Base-by-base conservation (phyloP, 2,888 invertebrate genomes). In the Pyrgus malvae region DNA sequence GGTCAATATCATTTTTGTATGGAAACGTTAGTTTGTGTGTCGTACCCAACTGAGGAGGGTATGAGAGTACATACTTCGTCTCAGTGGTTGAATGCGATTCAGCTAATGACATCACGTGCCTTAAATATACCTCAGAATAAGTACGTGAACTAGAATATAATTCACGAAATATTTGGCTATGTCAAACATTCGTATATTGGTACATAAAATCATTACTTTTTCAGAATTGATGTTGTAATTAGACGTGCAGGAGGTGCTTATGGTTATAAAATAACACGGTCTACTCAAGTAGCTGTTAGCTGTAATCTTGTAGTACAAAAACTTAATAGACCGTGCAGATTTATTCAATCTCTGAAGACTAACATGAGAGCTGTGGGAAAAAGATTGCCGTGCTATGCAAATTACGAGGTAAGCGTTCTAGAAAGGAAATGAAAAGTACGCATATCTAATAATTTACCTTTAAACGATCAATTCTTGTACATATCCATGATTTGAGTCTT, bases 1-100 rank as follows among this genome's bases (percentile, higher is more conserved):
- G 72, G 86, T 9, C 95, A 96, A 68, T 94, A 94, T 68, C 95
- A 95, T 72, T 94, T 92, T 63, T 90, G 92, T 8, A 94, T 95
- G 93, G 95, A 96, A 74, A 92, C 93, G 0, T 91, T 94, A 46
- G 87, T 86, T 1, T 92, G 92, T 65, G 83, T 93, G 0, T 92
- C 92, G 12, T 73, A 91, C n/a, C 95, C 95, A 0, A 85, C 82
- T 3, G 95, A 95, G 69, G 93, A 94, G 69, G 93, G 93, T 1
- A 73, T 95, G 60, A 91, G 93, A 55, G 91, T 95, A 1, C 91
- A 90, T 67, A 78, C 92, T 1, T 67, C 93, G 0, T 81, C 92
- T 0, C 94, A 95, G 65, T 92, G 90, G 84, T 88, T 93, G 66
- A 92, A 93, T 64, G 70, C 83, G 0, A 70, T 77, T 1, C 94